A percentile compares a stretch with the other conserved stretches of the same genome.
These are phyloP conservation scores for Scortum barcoo DNA, from an alignment of 2,113 vertebrate genomes.

Conservation along the genomic window DNA sequence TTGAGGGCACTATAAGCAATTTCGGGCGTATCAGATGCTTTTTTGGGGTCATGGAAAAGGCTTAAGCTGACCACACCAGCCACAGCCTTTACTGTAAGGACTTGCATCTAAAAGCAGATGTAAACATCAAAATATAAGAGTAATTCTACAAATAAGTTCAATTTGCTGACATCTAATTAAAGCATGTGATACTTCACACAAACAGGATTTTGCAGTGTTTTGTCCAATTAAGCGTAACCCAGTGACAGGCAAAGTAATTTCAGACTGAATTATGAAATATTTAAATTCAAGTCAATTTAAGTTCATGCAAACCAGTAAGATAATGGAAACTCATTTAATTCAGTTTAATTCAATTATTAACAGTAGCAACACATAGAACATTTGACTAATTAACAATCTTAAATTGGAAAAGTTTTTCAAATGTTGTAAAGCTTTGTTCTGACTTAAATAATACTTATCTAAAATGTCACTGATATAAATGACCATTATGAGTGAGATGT, in stretches of 20 bases:
- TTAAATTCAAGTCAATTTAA: no score
- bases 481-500: not conserved
- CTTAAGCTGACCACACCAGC: not conserved
- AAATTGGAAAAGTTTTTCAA: not conserved
- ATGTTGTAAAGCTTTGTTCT: not conserved
- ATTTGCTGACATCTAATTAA: constrained; percentile 4
- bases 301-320: not conserved
- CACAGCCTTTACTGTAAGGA: not conserved
- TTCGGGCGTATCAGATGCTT: not conserved
- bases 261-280: not conserved
- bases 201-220: not conserved
- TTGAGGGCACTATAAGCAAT: not conserved
- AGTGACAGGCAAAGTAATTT: not conserved
- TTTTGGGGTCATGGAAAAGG: not conserved
- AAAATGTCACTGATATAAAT: not conserved
- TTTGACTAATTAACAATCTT: not conserved
- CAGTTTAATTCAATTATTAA: no score
- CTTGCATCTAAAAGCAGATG: not conserved
- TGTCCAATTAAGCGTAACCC: not conserved
- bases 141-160: constrained; percentile 2
- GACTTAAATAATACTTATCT: not conserved
- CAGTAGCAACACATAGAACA: not conserved
- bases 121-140: not conserved
- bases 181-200: not conserved
- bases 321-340: not conserved